Evolutionary conservation across 2,888 invertebrate genomes (phyloP), one percentile per base, ranked within the genome.

Genomic region (Perithous albicinctus): DNA sequence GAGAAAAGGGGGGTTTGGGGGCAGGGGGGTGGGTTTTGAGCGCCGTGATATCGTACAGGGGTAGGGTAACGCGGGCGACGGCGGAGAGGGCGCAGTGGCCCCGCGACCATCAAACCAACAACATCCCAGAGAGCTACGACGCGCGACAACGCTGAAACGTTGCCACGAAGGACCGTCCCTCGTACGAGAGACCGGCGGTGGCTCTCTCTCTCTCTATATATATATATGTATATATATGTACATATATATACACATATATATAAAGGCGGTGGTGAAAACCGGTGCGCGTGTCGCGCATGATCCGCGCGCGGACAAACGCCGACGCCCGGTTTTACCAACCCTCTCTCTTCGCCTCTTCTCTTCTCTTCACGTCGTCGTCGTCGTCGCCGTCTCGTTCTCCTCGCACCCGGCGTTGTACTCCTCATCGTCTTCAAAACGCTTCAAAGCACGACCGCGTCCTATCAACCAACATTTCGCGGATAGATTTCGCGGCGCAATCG

Each of bases 21-120:
- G 61, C 26, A 66, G 56, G 94, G 94, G 94, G 94, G 56, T 94
- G 94, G 94, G 94, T 94, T 94, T 94, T 29, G 66, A 48, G 74
- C 48, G 54, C 67, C 66, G 56, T 93, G 95, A 94, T 94, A 94
- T 66, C 79, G 82, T 61, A 32, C 8, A 73, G 83, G 86, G 89
- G 92, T 85, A 89, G 89, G 85, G 84, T 94, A 93, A 94, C 94
- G 94, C 92, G 93, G 94, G 95, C 93, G 93, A 92, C 93, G 93
- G 93, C 93, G 94, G 94, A 92, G 92, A 93, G 93, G 92, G 93
- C 92, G 92, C 92, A 93, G 92, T 92, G 91, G 93, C 93, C 94
- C 93, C 94, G 93, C 91, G 93, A 93, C 93, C 93, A 93, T 91
- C 91, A 92, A 91, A 92, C 93, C 91, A 92, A 91, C 91, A 92